Conservation (phyloP, 2,113 vertebrate species). For the Chaetodon trifascialis region DNA sequence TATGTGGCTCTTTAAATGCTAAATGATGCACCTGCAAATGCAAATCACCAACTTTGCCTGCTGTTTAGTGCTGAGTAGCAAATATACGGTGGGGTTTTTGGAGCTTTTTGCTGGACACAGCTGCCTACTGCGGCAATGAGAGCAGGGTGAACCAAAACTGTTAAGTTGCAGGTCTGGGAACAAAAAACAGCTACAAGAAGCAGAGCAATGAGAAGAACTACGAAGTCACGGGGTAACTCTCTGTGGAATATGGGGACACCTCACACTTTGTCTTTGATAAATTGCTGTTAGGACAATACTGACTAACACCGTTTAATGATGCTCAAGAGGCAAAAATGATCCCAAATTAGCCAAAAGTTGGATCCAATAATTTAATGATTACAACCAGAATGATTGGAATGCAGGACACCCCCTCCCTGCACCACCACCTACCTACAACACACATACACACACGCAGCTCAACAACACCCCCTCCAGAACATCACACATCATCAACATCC, state of each 20-base stretch:
- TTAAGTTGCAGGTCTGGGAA: background rate
- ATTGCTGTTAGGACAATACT: no score
- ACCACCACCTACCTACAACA: conserved; percentile 16
- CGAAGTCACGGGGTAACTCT: no score
- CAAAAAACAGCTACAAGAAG: no score
- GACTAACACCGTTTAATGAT: no score
- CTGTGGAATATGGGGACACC: background rate
- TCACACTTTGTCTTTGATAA: background rate
- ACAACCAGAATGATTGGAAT: conserved; percentile 1
- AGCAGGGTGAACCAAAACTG: no score
- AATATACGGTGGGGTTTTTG: background rate
- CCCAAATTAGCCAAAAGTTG: background rate
- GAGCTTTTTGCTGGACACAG: background rate
- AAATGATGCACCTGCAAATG: background rate
- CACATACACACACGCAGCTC: background rate
- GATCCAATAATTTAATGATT: background rate
- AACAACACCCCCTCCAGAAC: background rate
- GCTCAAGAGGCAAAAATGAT: no score
- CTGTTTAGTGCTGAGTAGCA: background rate
- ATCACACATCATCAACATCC: conserved; percentile 5
- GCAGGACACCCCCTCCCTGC: conserved; percentile 34
- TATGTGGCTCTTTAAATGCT: background rate
- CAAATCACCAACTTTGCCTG: background rate
- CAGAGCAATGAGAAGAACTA: no score
- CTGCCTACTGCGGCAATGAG: background rate